These are phyloP conservation scores for Episyrphus balteatus DNA, from an alignment of 1,140 invertebrate genomes.

Conservation along the genomic window DNA sequence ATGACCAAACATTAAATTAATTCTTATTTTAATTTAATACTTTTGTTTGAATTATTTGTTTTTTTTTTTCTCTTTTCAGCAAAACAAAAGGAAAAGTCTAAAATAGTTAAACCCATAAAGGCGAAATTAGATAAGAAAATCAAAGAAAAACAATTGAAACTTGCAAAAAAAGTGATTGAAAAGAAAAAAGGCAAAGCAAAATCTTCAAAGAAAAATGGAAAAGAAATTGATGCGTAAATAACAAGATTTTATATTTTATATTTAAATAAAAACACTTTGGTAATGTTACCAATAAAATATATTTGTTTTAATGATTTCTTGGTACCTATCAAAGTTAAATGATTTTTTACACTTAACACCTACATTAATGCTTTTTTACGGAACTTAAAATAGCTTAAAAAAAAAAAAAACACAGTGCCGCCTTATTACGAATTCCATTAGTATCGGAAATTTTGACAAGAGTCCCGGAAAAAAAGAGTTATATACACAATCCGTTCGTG, in stretches of 20 bases:
- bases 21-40: neutral
- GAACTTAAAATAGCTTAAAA: neutral
- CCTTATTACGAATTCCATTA: no score
- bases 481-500: no score
- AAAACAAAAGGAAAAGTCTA: constrained; percentile 6
- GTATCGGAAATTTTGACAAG: no score
- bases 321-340: no score
- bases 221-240: constrained; percentile 10
- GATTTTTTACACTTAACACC: no score
- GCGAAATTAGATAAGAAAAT: constrained; percentile 22
- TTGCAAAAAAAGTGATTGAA: constrained; percentile 21
- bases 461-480: no score
- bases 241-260: no score
- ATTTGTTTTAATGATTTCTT: no score
- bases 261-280: no score
- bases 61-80: neutral
- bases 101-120: constrained; percentile 16
- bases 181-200: constrained; percentile 21
- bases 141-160: constrained; percentile 30
- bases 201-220: constrained; percentile 19
- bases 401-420: neutral
- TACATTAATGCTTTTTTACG: no score
- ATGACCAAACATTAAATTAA: no score
- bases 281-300: no score
- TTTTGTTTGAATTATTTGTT: neutral